Conservation (phyloP, 2,888 invertebrate genomes). For the Girardia tigrina region DNA sequence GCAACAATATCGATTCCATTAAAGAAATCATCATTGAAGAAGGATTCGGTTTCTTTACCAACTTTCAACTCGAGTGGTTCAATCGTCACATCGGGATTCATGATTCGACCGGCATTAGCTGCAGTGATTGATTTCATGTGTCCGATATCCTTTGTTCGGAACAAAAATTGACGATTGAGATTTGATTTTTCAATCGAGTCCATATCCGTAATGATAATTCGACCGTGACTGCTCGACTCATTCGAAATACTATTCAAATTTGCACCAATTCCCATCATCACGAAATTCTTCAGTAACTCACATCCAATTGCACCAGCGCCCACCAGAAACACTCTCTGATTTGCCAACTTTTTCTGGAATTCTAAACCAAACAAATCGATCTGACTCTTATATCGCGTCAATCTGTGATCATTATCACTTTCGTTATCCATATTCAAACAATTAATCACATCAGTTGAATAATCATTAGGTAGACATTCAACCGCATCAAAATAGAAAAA, state of each 20-base stretch:
- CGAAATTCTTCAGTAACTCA: slow-evolving; percentile 91
- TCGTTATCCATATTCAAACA: slow-evolving; percentile 39
- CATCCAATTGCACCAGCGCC: slow-evolving; percentile 63
- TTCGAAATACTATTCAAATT: slow-evolving; percentile 39
- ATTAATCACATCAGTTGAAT: slow-evolving; percentile 55
- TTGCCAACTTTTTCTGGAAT: slow-evolving; percentile 60
- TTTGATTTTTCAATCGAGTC: slow-evolving; percentile 96
- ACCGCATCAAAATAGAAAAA: slow-evolving; percentile 89
- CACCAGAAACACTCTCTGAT: slow-evolving; percentile 41
- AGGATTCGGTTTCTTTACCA: slow-evolving; percentile 78
- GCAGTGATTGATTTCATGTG: slow-evolving; percentile 70
- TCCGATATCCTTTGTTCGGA: slow-evolving; percentile 73
- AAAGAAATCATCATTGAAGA: slow-evolving; percentile 87
- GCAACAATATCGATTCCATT: slow-evolving; percentile 79
- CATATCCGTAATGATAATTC: slow-evolving; percentile 68
- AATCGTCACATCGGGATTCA: slow-evolving; percentile 51
- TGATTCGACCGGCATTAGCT: slow-evolving; percentile 60
- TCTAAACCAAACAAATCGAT: slow-evolving; percentile 76
- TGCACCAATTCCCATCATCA: slow-evolving; percentile 83
- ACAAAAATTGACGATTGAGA: slow-evolving; percentile 91
- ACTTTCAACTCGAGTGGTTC: slow-evolving; percentile 59
- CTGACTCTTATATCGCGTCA: slow-evolving; percentile 64
- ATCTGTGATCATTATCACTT: not conserved
- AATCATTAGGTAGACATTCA: slow-evolving; percentile 67
- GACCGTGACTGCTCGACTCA: too few species aligned